Percentiles rank a stretch among this genome's conserved stretches.
phyloP scores from a whole-genome alignment of 92 coral and sea anemone species.

The Parazoanthus swiftii region DNA sequence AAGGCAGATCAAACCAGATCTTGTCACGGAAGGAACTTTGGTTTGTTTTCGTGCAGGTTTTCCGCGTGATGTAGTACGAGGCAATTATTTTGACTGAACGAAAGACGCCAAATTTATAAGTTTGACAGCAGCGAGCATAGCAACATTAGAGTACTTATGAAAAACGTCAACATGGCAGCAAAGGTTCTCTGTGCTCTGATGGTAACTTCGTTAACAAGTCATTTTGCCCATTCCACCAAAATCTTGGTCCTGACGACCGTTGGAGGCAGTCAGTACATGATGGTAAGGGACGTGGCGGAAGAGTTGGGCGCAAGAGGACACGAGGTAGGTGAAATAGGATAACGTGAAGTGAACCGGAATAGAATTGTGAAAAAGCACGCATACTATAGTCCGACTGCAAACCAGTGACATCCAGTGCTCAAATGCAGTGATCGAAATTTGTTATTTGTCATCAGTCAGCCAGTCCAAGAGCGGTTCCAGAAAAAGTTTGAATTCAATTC shows the following conservation, averaged over 20 bases:
- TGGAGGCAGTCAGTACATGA: conserved; percentile 32
- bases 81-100: background rate
- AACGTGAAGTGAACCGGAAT: too few species aligned
- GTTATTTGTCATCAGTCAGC: too few species aligned
- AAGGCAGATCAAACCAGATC: background rate
- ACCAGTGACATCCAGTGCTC: too few species aligned
- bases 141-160: background rate
- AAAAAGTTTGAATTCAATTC: too few species aligned
- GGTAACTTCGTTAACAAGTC: background rate
- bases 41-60: background rate
- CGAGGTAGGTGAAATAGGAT: background rate
- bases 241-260: background rate
- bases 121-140: background rate
- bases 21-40: background rate
- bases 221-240: background rate
- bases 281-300: conserved; percentile 15
- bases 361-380: too few species aligned
- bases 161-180: background rate
- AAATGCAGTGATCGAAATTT: too few species aligned
- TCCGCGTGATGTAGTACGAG: background rate
- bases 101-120: background rate
- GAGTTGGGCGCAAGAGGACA: conserved; percentile 26
- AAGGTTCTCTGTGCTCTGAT: background rate
- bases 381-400: too few species aligned
- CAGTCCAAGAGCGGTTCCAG: too few species aligned